phyloP scores from a whole-genome alignment of 1,140 invertebrate species.

The Drosophila elegans region DNA sequence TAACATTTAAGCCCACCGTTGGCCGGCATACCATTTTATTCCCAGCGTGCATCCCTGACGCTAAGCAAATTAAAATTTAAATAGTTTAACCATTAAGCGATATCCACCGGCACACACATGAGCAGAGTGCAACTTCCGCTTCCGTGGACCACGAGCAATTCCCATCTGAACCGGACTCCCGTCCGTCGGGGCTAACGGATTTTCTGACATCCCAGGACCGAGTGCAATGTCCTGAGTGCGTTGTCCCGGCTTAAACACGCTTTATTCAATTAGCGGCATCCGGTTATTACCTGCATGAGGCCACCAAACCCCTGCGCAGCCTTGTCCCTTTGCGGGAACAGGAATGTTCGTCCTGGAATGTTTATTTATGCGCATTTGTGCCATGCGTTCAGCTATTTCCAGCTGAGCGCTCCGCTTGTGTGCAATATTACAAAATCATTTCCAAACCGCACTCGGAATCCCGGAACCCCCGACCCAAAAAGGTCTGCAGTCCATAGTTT shows the following conservation, averaged over 20 bases:
- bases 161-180: slow-evolving; percentile 30
- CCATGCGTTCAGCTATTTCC: slow-evolving; percentile 69
- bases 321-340: slow-evolving; percentile 50
- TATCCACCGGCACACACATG: slow-evolving; percentile 41
- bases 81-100: slow-evolving; percentile 73
- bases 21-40: too few relatives aligned
- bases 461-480: background rate
- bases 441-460: slow-evolving; percentile 61
- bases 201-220: slow-evolving; percentile 10
- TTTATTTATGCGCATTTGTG: slow-evolving; percentile 64
- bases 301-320: slow-evolving; percentile 1
- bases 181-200: slow-evolving; percentile 19
- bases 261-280: slow-evolving; percentile 83
- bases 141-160: slow-evolving; percentile 35
- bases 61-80: slow-evolving; percentile 70
- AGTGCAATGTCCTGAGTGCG: slow-evolving; percentile 45
- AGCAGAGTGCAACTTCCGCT: slow-evolving; percentile 46
- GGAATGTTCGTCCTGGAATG: slow-evolving; percentile 54
- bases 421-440: slow-evolving; percentile 80
- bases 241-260: slow-evolving; percentile 66
- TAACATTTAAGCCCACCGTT: too few relatives aligned
- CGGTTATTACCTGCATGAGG: slow-evolving; percentile 76
- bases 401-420: slow-evolving; percentile 72
- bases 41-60: background rate
- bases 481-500: slow-evolving; percentile 36